Percentiles rank a stretch among this genome's conserved stretches.
Evolutionary conservation across 1,140 invertebrate species (phyloP).

Genomic region (Pentalonia nigronervosa): DNA sequence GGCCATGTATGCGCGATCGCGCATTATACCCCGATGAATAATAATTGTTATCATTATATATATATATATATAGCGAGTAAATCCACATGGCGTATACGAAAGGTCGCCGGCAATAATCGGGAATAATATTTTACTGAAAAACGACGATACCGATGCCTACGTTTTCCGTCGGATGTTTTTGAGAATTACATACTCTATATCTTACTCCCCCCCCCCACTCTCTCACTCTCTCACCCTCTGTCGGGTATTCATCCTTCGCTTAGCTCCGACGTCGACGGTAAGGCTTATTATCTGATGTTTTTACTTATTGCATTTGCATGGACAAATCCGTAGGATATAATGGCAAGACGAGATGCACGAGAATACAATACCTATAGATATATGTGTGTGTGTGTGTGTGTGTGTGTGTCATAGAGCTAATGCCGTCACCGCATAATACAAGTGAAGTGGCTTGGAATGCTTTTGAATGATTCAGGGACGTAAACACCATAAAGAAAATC

Average conservation of each 20-base stretch:
- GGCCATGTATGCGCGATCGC: too few species aligned
- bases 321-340: not conserved
- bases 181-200: not conserved
- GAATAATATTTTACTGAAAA: not conserved
- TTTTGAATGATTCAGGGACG: conserved; percentile 38
- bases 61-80: too few species aligned
- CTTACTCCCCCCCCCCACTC: too few species aligned
- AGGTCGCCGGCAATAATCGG: not conserved
- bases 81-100: not conserved
- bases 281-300: not conserved
- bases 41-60: too few species aligned
- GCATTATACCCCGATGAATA: not conserved
- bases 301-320: not conserved
- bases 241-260: not conserved
- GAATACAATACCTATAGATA: not conserved
- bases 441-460: conserved; percentile 42
- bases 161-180: not conserved
- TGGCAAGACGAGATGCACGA: not conserved
- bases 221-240: not conserved
- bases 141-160: too few species aligned
- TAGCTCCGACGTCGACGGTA: not conserved
- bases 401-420: not conserved
- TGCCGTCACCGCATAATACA: not conserved
- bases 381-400: too few species aligned
- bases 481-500: conserved; percentile 41